These are phyloP conservation scores for Pogona vitticeps DNA, from an alignment of 2,113 vertebrate species.

Conservation along the genomic window DNA sequence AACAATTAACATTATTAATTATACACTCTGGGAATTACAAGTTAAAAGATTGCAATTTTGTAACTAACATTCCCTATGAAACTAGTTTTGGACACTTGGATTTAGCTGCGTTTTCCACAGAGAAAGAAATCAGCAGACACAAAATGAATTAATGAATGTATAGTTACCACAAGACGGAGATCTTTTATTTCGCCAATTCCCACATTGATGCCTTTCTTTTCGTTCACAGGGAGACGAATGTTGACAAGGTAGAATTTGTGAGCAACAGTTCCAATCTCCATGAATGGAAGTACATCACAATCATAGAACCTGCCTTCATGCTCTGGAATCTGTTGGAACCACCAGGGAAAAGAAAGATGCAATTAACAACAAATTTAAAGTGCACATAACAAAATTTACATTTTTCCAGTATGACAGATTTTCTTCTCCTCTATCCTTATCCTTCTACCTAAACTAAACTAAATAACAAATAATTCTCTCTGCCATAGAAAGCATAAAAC, in stretches of 20 bases:
- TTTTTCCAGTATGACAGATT: background rate
- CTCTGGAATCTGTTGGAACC: constrained; percentile 77
- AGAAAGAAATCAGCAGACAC: no score
- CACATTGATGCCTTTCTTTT: constrained; percentile 89
- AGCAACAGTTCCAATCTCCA: constrained; percentile 93
- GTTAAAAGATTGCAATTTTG: background rate
- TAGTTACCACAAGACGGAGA: constrained; percentile 88
- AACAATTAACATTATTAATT: background rate
- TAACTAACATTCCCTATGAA: background rate
- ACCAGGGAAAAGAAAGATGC: background rate
- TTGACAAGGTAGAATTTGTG: constrained; percentile 98
- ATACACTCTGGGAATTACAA: background rate
- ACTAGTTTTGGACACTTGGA: background rate
- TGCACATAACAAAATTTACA: background rate
- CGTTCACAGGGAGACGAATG: constrained; percentile 92
- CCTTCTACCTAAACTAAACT: background rate
- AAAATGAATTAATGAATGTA: background rate
- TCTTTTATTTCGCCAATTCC: constrained; percentile 96
- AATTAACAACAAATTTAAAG: background rate
- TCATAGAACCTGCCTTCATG: constrained; percentile 93
- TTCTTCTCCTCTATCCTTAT: background rate
- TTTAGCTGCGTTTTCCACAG: background rate
- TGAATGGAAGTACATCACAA: constrained; percentile 92
- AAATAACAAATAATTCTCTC: background rate
- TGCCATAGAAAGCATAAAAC: background rate